Evolutionary conservation across 2,888 invertebrate genomes (phyloP).

Genomic region (Carpatolechia fugitivella): DNA sequence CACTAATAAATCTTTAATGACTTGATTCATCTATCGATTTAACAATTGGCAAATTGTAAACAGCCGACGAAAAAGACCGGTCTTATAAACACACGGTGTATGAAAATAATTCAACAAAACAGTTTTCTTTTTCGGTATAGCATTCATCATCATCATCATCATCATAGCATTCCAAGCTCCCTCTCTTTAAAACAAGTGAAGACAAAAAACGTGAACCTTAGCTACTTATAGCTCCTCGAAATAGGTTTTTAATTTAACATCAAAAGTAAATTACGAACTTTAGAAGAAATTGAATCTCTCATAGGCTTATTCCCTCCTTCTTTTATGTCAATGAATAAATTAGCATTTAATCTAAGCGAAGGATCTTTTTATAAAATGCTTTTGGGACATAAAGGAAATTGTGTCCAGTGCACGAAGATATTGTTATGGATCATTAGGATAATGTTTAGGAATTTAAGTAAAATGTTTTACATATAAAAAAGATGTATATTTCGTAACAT

Average conservation of each 20-base stretch:
- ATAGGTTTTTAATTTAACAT: conserved; percentile 56
- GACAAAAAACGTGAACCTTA: not conserved
- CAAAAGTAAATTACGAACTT: conserved; percentile 59
- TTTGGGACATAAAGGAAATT: conserved; percentile 51
- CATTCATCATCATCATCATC: no score
- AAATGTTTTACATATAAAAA: no score
- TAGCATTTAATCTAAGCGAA: conserved; percentile 71
- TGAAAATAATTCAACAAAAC: not conserved
- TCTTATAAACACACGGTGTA: no score
- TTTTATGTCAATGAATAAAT: conserved; percentile 73
- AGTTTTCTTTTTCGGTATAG: not conserved
- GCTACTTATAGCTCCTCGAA: conserved; percentile 26
- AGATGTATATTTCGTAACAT: no score
- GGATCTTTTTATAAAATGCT: conserved; percentile 71
- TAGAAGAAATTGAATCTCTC: conserved; percentile 64
- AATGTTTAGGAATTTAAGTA: no score
- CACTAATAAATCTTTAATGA: no score
- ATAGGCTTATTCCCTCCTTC: conserved; percentile 57
- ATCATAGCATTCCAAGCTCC: not conserved
- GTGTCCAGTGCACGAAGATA: conserved; percentile 26
- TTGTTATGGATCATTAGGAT: not conserved
- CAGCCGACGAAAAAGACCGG: no score
- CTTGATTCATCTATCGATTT: no score
- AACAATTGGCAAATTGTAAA: no score
- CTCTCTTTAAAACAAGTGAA: not conserved